Evolutionary conservation across 2,113 vertebrate species (phyloP), one percentile per base, ranked within the genome.

Genomic region (Myotis brandtii): DNA sequence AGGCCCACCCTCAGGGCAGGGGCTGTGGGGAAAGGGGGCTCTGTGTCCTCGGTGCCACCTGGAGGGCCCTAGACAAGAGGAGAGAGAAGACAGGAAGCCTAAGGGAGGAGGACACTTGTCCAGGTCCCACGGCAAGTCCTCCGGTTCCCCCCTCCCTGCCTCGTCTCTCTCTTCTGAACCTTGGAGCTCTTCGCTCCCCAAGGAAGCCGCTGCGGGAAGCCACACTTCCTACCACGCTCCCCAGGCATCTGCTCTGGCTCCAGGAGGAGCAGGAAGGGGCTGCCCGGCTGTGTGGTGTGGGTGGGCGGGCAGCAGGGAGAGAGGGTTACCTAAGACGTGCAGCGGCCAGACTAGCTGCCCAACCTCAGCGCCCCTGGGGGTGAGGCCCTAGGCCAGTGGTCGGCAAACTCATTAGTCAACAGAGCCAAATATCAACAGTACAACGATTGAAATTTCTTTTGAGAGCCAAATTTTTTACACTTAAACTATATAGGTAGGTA

Each of bases 281-380:
- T 54, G 54, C 30, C 72, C 11, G 0, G 8, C 18, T 66, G 64
- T 18, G 21, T 11, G 37, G 25, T 37, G 86, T 34, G 16, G 40
- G n/a, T 7, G 1, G 66, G 67, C 1, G 52, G 89, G 32, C 7
- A n/a, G 14, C 76, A 75, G n/a, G 13, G 46, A 76, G 52, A 43
- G 37, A n/a, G 2, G 16, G 40, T 11, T 1, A 30, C 52, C 9
- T 2, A 43, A 72, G 16, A 37, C 3, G 5, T 0, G 0, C 32
- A 69, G 56, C 37, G 9, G 25, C 56, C 37, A 73, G 40, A 5
- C n/a, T 12, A 0, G 5, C 66, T 14, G 30, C 40, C 18, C 37
- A 18, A 12, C 0, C 0, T 20, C 20, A 43, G 14, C 0, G 14
- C 9, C n/a, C 30, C 5, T 5, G 0, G 0, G 52, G 69, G 56